A percentile compares a stretch with the other conserved stretches of the same genome.
Evolutionary conservation across 2,888 invertebrate genomes (phyloP).

Genomic region (Melanotus villosus): DNA sequence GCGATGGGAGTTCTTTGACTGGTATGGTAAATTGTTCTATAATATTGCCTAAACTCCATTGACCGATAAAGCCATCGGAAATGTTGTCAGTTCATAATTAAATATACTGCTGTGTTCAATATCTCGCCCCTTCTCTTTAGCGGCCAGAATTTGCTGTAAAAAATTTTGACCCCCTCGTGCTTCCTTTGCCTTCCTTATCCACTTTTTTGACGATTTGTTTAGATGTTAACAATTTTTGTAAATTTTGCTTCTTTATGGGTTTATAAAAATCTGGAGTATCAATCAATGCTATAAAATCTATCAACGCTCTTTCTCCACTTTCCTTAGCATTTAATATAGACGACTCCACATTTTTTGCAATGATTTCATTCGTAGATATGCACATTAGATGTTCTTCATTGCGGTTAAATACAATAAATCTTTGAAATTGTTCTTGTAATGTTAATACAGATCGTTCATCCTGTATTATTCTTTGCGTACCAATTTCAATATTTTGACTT

Average conservation of each 20-base stretch:
- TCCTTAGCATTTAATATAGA: background rate
- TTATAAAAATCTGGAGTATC: slow-evolving; percentile 13
- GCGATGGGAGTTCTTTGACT: background rate
- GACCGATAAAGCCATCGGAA: background rate
- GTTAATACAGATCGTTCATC: slow-evolving; percentile 30
- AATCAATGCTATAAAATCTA: background rate
- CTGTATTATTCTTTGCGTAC: slow-evolving; percentile 22
- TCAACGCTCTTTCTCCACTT: slow-evolving; percentile 5
- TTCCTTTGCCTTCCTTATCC: background rate
- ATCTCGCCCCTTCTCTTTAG: slow-evolving; percentile 26
- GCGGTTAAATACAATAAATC: slow-evolving; percentile 25
- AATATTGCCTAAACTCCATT: slow-evolving; percentile 1
- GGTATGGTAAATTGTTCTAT: background rate
- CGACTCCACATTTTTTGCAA: background rate
- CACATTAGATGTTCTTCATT: slow-evolving; percentile 2
- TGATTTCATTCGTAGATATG: slow-evolving; percentile 37
- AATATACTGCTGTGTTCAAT: slow-evolving; percentile 3
- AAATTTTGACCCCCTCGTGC: slow-evolving; percentile 1
- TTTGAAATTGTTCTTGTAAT: slow-evolving; percentile 26
- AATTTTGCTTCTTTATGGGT: slow-evolving; percentile 1
- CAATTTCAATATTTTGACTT: slow-evolving; percentile 41
- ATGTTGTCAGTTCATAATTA: slow-evolving; percentile 9
- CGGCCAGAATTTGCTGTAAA: slow-evolving; percentile 17
- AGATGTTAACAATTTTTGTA: background rate
- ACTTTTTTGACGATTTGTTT: background rate